phyloP scores from a whole-genome alignment of 2,888 invertebrate genomes.

The Trisateles emortualis region DNA sequence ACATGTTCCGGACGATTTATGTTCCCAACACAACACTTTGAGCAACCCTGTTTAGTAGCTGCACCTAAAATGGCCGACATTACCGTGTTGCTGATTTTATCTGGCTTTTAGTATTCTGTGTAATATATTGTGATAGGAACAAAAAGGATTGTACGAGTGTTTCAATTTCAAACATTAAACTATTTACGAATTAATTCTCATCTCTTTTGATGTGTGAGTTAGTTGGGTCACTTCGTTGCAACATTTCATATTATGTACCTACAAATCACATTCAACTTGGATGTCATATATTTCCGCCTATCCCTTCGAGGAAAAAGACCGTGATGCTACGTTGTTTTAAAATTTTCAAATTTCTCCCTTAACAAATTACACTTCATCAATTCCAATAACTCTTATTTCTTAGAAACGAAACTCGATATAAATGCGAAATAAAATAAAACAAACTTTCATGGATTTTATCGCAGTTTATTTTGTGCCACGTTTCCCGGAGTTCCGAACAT shows the following conservation, averaged over 20 bases:
- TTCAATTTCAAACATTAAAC: no score
- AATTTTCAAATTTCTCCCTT: not conserved
- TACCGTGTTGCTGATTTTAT: conserved; percentile 3
- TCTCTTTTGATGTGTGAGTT: no score
- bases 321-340: not conserved
- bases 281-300: no score
- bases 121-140: not conserved
- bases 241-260: no score
- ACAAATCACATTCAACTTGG: no score
- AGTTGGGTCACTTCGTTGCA: no score
- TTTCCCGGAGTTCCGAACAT: conserved; percentile 1
- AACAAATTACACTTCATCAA: not conserved
- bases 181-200: no score
- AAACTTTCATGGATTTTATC: not conserved
- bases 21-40: conserved; percentile 24
- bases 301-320: no score
- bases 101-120: not conserved
- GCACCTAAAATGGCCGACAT: not conserved
- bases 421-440: not conserved
- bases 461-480: not conserved
- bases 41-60: conserved; percentile 5
- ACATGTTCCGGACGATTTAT: conserved; percentile 34
- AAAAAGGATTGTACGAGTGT: no score
- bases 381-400: not conserved
- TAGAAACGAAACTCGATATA: not conserved